phyloP scores from a whole-genome alignment of 1,140 invertebrate genomes.

The Tetragonula clypearis region DNA sequence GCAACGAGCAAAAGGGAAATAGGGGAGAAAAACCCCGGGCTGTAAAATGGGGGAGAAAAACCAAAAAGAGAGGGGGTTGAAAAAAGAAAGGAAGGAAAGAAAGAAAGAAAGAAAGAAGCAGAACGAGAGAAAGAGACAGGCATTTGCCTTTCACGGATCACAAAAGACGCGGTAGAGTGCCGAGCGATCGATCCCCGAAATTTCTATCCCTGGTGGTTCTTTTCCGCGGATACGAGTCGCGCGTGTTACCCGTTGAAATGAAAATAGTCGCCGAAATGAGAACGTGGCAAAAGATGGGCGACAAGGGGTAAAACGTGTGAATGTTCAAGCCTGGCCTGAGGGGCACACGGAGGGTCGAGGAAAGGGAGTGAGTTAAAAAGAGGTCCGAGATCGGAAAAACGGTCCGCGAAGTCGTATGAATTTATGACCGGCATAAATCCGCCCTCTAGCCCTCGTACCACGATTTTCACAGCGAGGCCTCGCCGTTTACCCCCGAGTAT shows the following conservation, averaged over 20 bases:
- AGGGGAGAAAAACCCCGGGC: background rate
- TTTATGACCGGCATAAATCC: slow-evolving; percentile 80
- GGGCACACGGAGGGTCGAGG: background rate
- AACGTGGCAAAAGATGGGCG: slow-evolving; percentile 32
- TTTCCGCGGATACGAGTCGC: background rate
- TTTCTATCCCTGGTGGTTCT: slow-evolving; percentile 22
- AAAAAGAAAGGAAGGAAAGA: background rate
- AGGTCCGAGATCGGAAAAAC: slow-evolving; percentile 75
- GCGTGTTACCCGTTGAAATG: slow-evolving; percentile 10
- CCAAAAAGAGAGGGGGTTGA: background rate
- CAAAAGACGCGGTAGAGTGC: background rate
- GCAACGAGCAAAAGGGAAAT: slow-evolving; percentile 6
- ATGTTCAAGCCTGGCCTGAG: background rate
- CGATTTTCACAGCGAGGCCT: slow-evolving; percentile 63
- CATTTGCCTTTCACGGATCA: background rate
- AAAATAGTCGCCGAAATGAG: slow-evolving; percentile 43
- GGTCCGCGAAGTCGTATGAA: slow-evolving; percentile 76
- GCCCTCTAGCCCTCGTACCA: slow-evolving; percentile 49
- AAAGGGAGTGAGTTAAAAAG: slow-evolving; percentile 53
- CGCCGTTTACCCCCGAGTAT: too few species aligned
- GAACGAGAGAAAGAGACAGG: too few species aligned
- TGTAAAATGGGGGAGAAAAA: background rate
- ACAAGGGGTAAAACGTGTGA: slow-evolving; percentile 13
- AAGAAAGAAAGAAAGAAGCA: background rate
- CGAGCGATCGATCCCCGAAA: slow-evolving; percentile 42